These are phyloP conservation scores for Otus sunia DNA, from an alignment of 2,113 vertebrate genomes.

Conservation along the genomic window DNA sequence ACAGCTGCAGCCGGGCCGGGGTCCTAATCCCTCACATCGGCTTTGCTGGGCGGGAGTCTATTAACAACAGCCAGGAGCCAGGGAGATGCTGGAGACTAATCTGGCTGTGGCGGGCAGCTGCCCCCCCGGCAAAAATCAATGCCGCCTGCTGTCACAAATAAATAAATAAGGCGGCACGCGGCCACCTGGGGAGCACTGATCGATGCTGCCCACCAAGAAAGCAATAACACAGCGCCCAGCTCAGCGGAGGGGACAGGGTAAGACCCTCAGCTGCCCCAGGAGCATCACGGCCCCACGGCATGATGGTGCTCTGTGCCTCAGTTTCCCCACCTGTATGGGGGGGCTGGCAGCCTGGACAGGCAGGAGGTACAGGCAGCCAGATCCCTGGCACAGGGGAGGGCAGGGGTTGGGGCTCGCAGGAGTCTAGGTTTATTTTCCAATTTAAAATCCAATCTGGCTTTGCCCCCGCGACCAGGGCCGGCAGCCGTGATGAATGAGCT, in stretches of 20 bases:
- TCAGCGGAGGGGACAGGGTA: background rate
- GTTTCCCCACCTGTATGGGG: background rate
- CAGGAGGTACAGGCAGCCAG: fast-evolving
- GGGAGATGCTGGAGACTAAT: conserved; percentile 9
- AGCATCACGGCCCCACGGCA: fast-evolving
- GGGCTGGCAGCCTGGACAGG: background rate
- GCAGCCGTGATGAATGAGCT: conserved; percentile 71
- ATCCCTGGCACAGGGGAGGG: background rate
- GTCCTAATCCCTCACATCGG: background rate
- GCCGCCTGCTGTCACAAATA: conserved; percentile 22
- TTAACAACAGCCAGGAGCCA: background rate
- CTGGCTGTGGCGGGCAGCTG: background rate
- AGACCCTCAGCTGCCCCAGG: background rate
- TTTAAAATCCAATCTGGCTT: conserved; percentile 76
- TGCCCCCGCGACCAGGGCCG: conserved; percentile 28
- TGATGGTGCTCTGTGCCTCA: fast-evolving
- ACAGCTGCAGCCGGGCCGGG: fast-evolving
- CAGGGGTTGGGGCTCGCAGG: background rate
- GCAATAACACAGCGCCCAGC: background rate
- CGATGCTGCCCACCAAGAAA: conserved; percentile 2
- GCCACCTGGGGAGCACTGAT: conserved; percentile 9
- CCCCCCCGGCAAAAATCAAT: conserved; percentile 14
- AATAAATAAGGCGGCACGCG: conserved; percentile 40
- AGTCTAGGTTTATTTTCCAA: conserved; percentile 59
- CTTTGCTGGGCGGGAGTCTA: background rate